phyloP scores from a whole-genome alignment of 1,140 invertebrate species.

The Rhizoglyphus robini region DNA sequence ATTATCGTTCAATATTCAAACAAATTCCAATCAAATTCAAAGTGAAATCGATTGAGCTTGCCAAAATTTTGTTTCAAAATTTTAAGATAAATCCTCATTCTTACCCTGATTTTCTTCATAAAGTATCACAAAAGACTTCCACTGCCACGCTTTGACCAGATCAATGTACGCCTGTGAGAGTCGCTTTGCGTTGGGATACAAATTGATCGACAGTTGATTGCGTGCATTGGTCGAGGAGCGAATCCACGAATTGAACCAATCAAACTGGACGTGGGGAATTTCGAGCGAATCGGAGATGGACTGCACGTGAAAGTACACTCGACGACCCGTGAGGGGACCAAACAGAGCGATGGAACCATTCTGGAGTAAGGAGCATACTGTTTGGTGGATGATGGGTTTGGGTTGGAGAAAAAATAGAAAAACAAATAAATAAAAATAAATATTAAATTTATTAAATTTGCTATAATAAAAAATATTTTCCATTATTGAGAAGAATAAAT shows the following conservation, averaged over 20 bases:
- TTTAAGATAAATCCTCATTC: too few relatives aligned
- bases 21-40: not conserved
- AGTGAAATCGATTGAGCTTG: not conserved
- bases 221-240: not conserved
- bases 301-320: slow-evolving; percentile 53
- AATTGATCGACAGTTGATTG: slow-evolving; percentile 14
- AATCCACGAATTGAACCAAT: slow-evolving; percentile 6
- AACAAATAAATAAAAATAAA: not conserved
- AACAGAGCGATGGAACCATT: slow-evolving; percentile 81
- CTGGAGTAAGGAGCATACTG: slow-evolving; percentile 74
- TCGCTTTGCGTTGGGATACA: slow-evolving; percentile 3
- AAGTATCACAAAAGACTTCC: slow-evolving; percentile 84
- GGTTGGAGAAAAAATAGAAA: not conserved
- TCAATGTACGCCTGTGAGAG: slow-evolving; percentile 8
- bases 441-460: too few relatives aligned
- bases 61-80: not conserved
- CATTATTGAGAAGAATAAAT: too few relatives aligned
- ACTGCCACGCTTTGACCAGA: slow-evolving; percentile 44
- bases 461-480: too few relatives aligned
- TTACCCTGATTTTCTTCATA: slow-evolving; percentile 87
- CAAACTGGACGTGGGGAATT: slow-evolving; percentile 41
- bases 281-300: slow-evolving; percentile 92
- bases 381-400: too few relatives aligned
- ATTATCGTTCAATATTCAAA: not conserved
- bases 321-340: slow-evolving; percentile 44